Conservation (phyloP, 2,888 invertebrate genomes). For the Ariolimax columbianus region DNA sequence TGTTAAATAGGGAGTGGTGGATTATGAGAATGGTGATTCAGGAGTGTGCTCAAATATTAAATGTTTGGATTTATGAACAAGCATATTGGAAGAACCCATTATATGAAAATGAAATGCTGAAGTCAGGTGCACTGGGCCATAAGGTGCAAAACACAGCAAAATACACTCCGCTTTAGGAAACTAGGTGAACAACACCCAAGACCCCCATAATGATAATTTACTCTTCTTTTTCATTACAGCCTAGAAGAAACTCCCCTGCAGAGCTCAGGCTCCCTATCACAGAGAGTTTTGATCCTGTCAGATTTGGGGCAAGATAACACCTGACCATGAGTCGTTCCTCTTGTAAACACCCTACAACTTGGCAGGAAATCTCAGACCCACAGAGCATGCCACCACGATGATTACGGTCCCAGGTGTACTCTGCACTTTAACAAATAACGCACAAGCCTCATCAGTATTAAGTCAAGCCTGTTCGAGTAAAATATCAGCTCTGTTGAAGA, state of each 20-base stretch:
- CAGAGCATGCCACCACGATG: background rate
- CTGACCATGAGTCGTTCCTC: background rate
- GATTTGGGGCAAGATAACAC: background rate
- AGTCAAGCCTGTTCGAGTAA: background rate
- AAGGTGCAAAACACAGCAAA: no score
- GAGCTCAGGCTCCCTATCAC: slow-evolving; percentile 5
- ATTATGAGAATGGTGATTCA: no score
- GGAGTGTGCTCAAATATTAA: no score
- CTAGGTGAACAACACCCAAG: no score
- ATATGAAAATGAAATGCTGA: no score
- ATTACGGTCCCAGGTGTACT: background rate
- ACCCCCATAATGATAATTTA: no score
- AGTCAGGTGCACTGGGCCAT: no score
- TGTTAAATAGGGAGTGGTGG: no score
- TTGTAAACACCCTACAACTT: background rate
- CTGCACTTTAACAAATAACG: background rate
- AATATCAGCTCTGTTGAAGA: background rate
- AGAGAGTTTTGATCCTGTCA: background rate
- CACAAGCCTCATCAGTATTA: background rate
- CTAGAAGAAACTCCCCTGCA: slow-evolving; percentile 1
- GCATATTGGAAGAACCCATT: no score
- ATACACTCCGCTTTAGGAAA: no score
- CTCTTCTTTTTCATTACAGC: background rate
- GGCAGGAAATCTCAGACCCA: background rate
- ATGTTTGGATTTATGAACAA: no score